Base-by-base conservation (phyloP, 2,113 vertebrate genomes). In the Gallinago jamesoni region DNA sequence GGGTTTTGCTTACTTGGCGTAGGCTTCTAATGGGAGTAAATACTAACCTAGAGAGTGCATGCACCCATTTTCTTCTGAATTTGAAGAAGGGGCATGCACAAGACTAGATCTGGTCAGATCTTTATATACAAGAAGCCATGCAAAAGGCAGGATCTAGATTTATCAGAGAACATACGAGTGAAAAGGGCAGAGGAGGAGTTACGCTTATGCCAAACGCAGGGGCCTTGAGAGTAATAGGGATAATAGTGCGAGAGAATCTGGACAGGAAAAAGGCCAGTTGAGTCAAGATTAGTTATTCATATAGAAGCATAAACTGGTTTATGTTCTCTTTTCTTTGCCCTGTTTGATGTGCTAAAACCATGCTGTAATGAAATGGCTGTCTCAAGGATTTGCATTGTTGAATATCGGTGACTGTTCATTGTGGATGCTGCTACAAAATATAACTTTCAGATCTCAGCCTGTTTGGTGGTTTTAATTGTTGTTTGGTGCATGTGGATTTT, bases 41-140 rank as follows among this genome's bases (percentile, higher is more conserved):
- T n/a, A 9, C 7, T 47, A 15, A 53, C 23, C 23, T 55, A 21
- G 84, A 52, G 25, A 62, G 9, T 25, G 4, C 6, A 31, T 6
- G 12, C 19, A 57, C 3, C 10, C 1, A 1, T 56, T 76, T 68
- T 69, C 24, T 72, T 2, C 10, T 27, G 27, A 45, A 20, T 80
- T 53, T 69, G 50, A 55, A 83, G 50, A 33, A 79, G 13, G n/a
- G 30, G 12, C 7, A 13, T 18, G 11, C 9, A 11, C 7, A 37
- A 57, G 25, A 79, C 10, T 37, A 24, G 24, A 24, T 72, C 47
- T 78, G 14, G 27, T 64, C 12, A 25, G 20, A 59, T 67, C 6
- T 63, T 63, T 64, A 20, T 6, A 4, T 9, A 9, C 14, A 63
- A 73, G n/a, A 66, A 83, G 18, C 50, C 12, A 9, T 0, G 0